These are phyloP conservation scores for Gobionotothen gibberifrons DNA, from an alignment of 2,797 vertebrate genomes.

Conservation along the genomic window DNA sequence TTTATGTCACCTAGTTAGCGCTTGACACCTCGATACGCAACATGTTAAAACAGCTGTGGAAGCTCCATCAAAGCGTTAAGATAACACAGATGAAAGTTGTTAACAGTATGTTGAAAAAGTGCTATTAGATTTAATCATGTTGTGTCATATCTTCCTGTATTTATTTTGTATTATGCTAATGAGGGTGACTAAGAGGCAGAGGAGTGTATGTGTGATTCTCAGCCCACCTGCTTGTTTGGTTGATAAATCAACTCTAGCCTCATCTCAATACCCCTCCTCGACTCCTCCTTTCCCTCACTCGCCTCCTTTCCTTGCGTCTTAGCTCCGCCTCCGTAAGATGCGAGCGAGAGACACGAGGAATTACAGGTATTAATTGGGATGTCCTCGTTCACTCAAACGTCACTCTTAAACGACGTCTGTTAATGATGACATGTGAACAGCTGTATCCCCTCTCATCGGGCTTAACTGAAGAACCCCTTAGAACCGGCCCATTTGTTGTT, in stretches of 20 bases:
- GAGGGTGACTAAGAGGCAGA: background rate
- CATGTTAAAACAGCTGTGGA: background rate
- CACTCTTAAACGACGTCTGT: too few species aligned
- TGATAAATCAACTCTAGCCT: conserved; percentile 9
- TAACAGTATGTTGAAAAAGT: background rate
- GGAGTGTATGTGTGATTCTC: background rate
- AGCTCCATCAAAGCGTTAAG: background rate
- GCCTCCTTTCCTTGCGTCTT: too few species aligned
- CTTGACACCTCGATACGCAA: background rate
- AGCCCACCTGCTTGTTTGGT: conserved; percentile 19
- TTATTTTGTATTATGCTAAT: background rate
- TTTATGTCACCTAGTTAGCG: background rate
- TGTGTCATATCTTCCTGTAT: background rate
- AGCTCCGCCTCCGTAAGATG: too few species aligned
- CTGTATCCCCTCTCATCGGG: too few species aligned
- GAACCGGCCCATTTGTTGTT: too few species aligned
- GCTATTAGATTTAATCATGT: background rate
- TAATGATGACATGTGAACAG: too few species aligned
- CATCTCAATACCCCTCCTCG: too few species aligned
- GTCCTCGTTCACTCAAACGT: too few species aligned
- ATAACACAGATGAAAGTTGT: background rate
- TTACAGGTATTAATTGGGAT: too few species aligned
- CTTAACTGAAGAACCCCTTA: too few species aligned
- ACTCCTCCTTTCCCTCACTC: too few species aligned
- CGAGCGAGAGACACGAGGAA: too few species aligned